phyloP scores from a whole-genome alignment of 1,140 invertebrate genomes.

The Camponotus floridanus region DNA sequence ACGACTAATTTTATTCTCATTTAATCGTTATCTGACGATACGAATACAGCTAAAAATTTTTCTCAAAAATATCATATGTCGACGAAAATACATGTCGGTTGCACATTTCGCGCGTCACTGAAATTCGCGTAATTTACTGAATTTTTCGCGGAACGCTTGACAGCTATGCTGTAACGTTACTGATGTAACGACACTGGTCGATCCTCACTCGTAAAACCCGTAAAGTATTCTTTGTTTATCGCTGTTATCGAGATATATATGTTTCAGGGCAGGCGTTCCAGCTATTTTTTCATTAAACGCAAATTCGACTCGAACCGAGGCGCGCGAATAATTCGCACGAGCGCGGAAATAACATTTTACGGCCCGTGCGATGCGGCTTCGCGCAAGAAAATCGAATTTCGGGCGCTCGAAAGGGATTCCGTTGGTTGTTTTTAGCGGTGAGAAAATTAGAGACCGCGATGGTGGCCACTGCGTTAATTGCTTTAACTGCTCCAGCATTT shows the following conservation, averaged over 20 bases:
- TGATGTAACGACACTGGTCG: not conserved
- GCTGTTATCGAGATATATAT: slow-evolving; percentile 35
- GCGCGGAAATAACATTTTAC: slow-evolving; percentile 55
- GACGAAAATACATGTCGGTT: slow-evolving; percentile 34
- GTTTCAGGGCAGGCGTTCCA: slow-evolving; percentile 14
- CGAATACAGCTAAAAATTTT: not conserved
- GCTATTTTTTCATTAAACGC: slow-evolving; percentile 60
- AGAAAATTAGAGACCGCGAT: slow-evolving; percentile 31
- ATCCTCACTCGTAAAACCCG: slow-evolving; percentile 14
- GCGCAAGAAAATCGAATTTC: slow-evolving; percentile 54
- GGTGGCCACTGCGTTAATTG: slow-evolving; percentile 40
- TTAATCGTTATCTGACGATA: not conserved
- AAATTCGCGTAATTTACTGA: slow-evolving; percentile 41
- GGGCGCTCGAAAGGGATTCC: slow-evolving; percentile 44
- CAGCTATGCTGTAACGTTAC: slow-evolving; percentile 20
- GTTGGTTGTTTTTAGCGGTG: slow-evolving; percentile 37
- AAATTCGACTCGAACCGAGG: slow-evolving; percentile 29
- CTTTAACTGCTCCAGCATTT: slow-evolving; percentile 40
- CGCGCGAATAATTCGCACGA: slow-evolving; percentile 30
- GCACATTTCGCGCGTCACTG: not conserved
- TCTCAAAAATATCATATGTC: not conserved
- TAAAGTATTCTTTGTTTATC: slow-evolving; percentile 56
- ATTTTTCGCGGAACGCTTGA: slow-evolving; percentile 35
- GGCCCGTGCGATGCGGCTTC: slow-evolving; percentile 32
- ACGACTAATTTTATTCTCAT: not conserved